Evolutionary conservation across 2,888 invertebrate genomes (phyloP).

Genomic region (Pterostichus niger): DNA sequence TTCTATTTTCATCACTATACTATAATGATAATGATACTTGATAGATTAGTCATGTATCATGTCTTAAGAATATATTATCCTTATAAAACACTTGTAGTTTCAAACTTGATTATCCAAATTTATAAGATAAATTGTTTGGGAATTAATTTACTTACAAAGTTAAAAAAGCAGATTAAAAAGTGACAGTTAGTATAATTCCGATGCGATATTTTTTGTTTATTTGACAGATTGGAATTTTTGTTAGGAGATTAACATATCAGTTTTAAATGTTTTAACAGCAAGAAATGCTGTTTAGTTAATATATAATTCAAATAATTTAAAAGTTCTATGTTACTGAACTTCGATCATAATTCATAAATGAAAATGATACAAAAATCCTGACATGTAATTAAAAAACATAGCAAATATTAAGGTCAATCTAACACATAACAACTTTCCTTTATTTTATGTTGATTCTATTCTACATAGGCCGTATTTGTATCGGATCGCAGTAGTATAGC

Average conservation of each 20-base stretch:
- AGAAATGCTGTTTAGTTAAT: conserved; percentile 6
- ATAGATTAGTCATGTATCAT: not conserved
- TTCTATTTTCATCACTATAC: conserved; percentile 19
- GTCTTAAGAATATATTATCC: conserved; percentile 15
- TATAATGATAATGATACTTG: conserved; percentile 17
- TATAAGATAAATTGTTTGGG: too few relatives aligned
- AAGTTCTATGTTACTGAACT: conserved; percentile 22
- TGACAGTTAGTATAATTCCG: too few relatives aligned
- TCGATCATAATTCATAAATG: conserved; percentile 23
- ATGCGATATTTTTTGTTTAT: too few relatives aligned
- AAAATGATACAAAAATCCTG: conserved; percentile 34
- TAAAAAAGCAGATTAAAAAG: too few relatives aligned
- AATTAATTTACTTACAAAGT: too few relatives aligned
- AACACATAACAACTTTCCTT: conserved; percentile 55
- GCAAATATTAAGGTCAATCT: conserved; percentile 26
- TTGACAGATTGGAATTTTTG: too few relatives aligned
- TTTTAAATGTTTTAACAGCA: too few relatives aligned
- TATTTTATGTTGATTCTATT: conserved; percentile 3
- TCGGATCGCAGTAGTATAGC: too few relatives aligned
- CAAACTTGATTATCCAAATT: too few relatives aligned
- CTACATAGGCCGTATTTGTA: conserved; percentile 4
- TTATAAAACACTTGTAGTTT: too few relatives aligned
- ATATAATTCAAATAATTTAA: conserved; percentile 5
- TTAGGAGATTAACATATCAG: too few relatives aligned
- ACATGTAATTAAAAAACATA: conserved; percentile 29